Conservation (phyloP, 2,797 vertebrate species). For the Melanotaenia trifasciata region DNA sequence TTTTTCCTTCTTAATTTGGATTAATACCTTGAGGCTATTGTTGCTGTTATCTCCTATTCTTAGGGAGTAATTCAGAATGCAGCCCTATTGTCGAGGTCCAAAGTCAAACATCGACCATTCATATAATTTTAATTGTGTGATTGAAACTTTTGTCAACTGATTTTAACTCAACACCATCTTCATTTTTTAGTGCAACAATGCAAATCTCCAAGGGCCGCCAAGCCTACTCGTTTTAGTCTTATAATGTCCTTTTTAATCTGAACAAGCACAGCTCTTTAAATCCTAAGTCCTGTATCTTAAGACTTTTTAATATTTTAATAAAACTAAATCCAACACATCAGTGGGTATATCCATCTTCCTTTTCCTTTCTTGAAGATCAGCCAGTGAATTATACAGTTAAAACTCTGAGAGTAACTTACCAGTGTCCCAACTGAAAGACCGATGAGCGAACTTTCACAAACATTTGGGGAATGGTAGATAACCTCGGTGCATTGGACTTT, state of each 20-base stretch:
- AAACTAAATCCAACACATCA: slow-evolving; percentile 9
- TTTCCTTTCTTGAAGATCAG: slow-evolving; percentile 4
- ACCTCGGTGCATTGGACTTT: slow-evolving; percentile 4
- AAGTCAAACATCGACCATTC: slow-evolving; percentile 40
- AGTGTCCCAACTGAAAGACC: slow-evolving; percentile 13
- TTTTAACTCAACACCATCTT: slow-evolving; percentile 25
- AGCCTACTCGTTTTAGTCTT: slow-evolving; percentile 1
- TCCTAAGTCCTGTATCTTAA: slow-evolving; percentile 4
- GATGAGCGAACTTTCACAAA: slow-evolving; percentile 12
- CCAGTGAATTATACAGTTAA: slow-evolving; percentile 11
- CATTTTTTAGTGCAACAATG: slow-evolving; percentile 8
- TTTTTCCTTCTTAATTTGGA: slow-evolving; percentile 41
- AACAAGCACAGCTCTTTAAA: background rate
- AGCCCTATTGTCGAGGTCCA: slow-evolving; percentile 31
- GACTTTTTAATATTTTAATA: slow-evolving; percentile 14
- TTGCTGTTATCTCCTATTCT: slow-evolving; percentile 61
- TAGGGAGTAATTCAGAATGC: slow-evolving; percentile 55
- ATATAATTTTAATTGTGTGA: slow-evolving; percentile 38
- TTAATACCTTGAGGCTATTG: slow-evolving; percentile 71
- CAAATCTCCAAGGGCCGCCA: background rate
- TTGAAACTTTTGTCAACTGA: slow-evolving; percentile 24
- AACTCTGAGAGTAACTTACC: slow-evolving; percentile 10
- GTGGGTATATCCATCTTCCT: slow-evolving; percentile 10
- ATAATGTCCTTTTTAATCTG: slow-evolving; percentile 9
- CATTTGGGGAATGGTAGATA: slow-evolving; percentile 21